phyloP scores from a whole-genome alignment of 2,888 invertebrate genomes.

The Drosophila flavopinicola region DNA sequence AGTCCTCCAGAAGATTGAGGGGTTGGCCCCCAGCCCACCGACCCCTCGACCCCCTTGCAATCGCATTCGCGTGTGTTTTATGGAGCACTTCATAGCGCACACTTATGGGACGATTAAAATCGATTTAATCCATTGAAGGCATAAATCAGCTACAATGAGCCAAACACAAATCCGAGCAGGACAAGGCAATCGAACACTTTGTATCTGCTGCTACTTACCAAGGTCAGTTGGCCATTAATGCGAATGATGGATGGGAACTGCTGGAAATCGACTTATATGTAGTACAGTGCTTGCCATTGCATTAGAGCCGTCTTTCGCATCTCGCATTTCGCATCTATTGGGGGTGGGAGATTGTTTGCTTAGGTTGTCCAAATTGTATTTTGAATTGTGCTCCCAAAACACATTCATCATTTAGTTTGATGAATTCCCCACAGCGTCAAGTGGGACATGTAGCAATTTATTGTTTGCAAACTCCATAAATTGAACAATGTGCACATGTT shows the following conservation, averaged over 20 bases:
- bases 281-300: slow-evolving; percentile 4
- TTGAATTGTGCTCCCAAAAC: slow-evolving; percentile 21
- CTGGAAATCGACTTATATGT: slow-evolving; percentile 21
- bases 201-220: slow-evolving; percentile 42
- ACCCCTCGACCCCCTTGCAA: background rate
- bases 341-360: slow-evolving; percentile 3
- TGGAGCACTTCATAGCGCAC: slow-evolving; percentile 71
- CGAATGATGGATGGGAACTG: slow-evolving; percentile 41
- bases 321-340: slow-evolving; percentile 10
- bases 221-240: slow-evolving; percentile 57
- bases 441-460: slow-evolving; percentile 31
- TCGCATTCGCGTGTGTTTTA: slow-evolving; percentile 68
- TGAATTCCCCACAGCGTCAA: slow-evolving; percentile 26
- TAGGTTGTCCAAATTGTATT: slow-evolving; percentile 20
- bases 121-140: slow-evolving; percentile 68
- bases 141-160: slow-evolving; percentile 63
- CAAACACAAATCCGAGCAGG: slow-evolving; percentile 18
- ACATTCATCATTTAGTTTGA: slow-evolving; percentile 55
- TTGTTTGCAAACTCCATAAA: slow-evolving; percentile 39
- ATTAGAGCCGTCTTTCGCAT: slow-evolving; percentile 14
- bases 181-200: slow-evolving; percentile 30
- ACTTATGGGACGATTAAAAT: slow-evolving; percentile 76
- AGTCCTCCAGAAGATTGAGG: slow-evolving; percentile 45
- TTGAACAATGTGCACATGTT: slow-evolving; percentile 20
- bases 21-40: slow-evolving; percentile 10